Conservation (phyloP, 1,140 invertebrate genomes). For the Apocrypta bakeri region DNA sequence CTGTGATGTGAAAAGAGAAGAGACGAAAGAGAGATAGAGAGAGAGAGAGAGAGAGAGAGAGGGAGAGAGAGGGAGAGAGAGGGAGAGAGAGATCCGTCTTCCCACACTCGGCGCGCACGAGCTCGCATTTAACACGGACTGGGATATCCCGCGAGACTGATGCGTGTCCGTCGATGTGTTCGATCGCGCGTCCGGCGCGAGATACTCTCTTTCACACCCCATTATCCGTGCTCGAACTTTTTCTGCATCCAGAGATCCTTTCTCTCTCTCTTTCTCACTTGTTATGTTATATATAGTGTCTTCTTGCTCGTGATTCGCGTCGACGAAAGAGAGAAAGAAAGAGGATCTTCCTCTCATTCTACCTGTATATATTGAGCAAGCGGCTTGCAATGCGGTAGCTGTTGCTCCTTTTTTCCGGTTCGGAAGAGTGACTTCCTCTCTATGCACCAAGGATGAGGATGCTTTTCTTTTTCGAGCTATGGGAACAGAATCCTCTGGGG, state of each 20-base stretch:
- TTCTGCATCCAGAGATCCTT: too few relatives aligned
- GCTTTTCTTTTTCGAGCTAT: not conserved
- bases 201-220: conserved; percentile 51
- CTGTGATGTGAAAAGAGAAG: conserved; percentile 32
- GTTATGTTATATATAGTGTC: not conserved
- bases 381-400: not conserved
- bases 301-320: not conserved
- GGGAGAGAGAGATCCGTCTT: conserved; percentile 52
- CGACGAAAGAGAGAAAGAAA: not conserved
- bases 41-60: conserved; percentile 54
- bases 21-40: not conserved
- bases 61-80: conserved; percentile 45
- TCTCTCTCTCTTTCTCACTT: not conserved
- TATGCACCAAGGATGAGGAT: not conserved
- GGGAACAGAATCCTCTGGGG: not conserved
- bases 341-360: too few relatives aligned
- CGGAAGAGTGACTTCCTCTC: not conserved
- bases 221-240: conserved; percentile 46
- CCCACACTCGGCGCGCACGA: conserved; percentile 68
- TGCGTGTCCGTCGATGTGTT: conserved; percentile 59
- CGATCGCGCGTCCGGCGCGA: conserved; percentile 30
- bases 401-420: not conserved
- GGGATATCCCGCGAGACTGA: conserved; percentile 60
- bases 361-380: too few relatives aligned
- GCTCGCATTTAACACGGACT: conserved; percentile 59